Percentiles rank a stretch among this genome's conserved stretches.
Conservation (phyloP, 2,888 invertebrate species). For the Blastobasis lacticolella region DNA sequence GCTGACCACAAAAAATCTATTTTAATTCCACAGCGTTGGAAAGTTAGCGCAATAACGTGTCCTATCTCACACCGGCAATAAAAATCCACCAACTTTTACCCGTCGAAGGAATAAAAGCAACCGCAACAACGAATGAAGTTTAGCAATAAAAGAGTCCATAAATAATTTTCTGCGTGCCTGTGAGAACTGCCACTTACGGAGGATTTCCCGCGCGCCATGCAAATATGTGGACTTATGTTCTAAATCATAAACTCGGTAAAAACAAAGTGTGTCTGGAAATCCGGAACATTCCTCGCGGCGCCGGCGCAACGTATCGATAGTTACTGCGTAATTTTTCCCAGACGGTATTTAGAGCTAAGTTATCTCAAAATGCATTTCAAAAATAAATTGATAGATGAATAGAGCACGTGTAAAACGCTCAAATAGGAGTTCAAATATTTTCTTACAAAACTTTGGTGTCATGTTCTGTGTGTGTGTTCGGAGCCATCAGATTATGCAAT, state of each 20-base stretch:
- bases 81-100: constrained; percentile 67
- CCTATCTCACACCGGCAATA: constrained; percentile 71
- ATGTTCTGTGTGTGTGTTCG: constrained; percentile 16
- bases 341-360: no score
- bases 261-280: constrained; percentile 8
- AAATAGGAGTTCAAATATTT: constrained; percentile 28
- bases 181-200: constrained; percentile 55
- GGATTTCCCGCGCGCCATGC: constrained; percentile 32
- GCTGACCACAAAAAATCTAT: constrained; percentile 60
- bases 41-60: constrained; percentile 70
- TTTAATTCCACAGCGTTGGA: constrained; percentile 47
- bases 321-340: no score
- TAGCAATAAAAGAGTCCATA: constrained; percentile 69
- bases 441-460: constrained; percentile 23
- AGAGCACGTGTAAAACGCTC: constrained; percentile 38
- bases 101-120: constrained; percentile 68
- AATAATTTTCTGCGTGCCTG: constrained; percentile 63
- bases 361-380: no score
- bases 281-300: no score
- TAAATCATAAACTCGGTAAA: constrained; percentile 25
- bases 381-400: constrained; percentile 1
- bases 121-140: constrained; percentile 72
- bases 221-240: constrained; percentile 32
- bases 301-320: no score
- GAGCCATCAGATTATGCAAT: constrained; percentile 11